A percentile compares a stretch with the other conserved stretches of the same genome.
These are phyloP conservation scores for Cephalopachus bancanus DNA, from an alignment of 2,797 vertebrate species.

Conservation along the genomic window DNA sequence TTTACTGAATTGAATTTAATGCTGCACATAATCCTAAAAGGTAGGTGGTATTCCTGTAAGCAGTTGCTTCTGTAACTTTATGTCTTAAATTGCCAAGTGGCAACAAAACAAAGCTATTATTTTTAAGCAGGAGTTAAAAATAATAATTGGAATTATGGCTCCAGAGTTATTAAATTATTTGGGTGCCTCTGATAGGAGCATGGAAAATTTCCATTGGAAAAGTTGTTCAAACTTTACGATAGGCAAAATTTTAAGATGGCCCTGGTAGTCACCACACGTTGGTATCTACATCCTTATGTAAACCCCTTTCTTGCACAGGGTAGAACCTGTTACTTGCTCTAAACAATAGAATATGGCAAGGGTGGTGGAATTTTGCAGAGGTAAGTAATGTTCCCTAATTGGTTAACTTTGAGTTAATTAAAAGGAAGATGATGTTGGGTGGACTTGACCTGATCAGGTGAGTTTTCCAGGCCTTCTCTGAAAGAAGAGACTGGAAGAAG, in stretches of 20 bases:
- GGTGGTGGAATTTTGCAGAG: neutral
- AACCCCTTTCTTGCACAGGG: neutral
- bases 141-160: neutral
- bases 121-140: constrained; percentile 27
- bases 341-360: neutral
- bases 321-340: neutral
- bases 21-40: neutral
- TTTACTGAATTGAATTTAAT: constrained; percentile 34
- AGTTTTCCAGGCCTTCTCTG: neutral
- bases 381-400: neutral
- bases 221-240: constrained; percentile 21
- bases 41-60: neutral
- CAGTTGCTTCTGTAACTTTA: constrained; percentile 15
- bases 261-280: neutral
- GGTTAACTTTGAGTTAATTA: neutral
- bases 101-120: constrained; percentile 13
- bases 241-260: neutral
- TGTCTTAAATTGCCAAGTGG: constrained; percentile 10
- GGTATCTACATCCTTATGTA: neutral
- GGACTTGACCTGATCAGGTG: neutral
- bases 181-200: neutral
- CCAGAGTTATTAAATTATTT: constrained; percentile 43
- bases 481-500: neutral
- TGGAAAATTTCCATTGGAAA: constrained; percentile 58
- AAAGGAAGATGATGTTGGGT: neutral